Percentiles rank a stretch among this genome's conserved stretches.
Conservation (phyloP, 2,113 vertebrate species). For the Pandion haliaetus region DNA sequence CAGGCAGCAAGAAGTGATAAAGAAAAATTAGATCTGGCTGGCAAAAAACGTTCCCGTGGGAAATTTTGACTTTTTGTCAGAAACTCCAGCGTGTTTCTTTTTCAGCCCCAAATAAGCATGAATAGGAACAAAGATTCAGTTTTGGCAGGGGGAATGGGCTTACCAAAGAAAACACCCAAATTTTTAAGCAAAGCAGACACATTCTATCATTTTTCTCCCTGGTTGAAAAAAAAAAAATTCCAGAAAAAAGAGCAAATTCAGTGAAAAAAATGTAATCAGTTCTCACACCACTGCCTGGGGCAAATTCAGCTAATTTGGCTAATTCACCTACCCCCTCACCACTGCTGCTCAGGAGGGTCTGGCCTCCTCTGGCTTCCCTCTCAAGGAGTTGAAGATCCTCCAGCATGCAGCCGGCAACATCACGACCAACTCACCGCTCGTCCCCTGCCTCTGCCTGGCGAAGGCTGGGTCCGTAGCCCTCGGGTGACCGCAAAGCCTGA, state of each 20-base stretch:
- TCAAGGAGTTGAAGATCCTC: neutral
- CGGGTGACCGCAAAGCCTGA: neutral
- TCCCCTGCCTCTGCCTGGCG: rapidly evolving
- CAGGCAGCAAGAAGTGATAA: neutral
- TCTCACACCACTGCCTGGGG: neutral
- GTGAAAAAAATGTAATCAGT: neutral
- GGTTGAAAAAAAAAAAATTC: neutral
- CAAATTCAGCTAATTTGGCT: neutral
- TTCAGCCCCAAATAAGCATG: neutral
- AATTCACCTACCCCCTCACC: neutral
- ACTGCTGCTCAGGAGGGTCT: neutral
- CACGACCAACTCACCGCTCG: rapidly evolving
- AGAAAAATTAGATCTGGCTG: conserved; percentile 18
- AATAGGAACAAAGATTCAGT: conserved; percentile 52
- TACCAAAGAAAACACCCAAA: conserved; percentile 10
- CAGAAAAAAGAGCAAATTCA: neutral
- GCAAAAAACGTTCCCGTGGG: neutral
- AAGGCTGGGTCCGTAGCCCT: neutral
- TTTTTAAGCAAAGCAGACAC: neutral
- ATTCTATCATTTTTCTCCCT: neutral
- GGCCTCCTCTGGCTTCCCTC: neutral
- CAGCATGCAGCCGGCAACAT: rapidly evolving
- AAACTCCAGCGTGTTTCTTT: neutral
- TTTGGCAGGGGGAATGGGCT: conserved; percentile 2
- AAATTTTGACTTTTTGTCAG: conserved; percentile 57